Evolutionary conservation across 1,140 invertebrate species (phyloP), one percentile per base, ranked within the genome.

Genomic region (Penaeus vannamei): DNA sequence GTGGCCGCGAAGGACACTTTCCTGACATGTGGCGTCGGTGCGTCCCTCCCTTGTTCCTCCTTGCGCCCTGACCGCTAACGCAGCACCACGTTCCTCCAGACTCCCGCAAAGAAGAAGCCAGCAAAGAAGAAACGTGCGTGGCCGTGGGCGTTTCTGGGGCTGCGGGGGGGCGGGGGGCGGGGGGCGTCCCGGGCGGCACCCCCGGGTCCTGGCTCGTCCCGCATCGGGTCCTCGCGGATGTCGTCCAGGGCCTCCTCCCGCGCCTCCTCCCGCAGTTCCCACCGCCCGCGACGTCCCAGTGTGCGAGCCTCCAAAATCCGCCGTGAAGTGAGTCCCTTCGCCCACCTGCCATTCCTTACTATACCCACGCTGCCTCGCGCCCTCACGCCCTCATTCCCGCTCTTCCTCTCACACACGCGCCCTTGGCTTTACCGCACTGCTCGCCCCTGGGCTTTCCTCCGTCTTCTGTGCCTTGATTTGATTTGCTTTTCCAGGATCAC

Each of bases 101-200:
- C 83, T 69, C 83, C 83, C 23, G 60, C 82, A 29, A 84, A 84
- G 83, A 84, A 84, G 83, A 84, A 84, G 83, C 29, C 83, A 46
- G 12, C 83, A 8, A 84, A 84, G 83, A 84, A 84, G 83, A 84
- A 69, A 64, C 83, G 83, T 23, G 83, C 83, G 32, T 84, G 83
- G 83, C 83, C 83, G 20, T 84, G 83, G 83, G 83, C 83, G 42
- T n/a, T 84, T 22, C 64, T 84, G 83, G 83, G 83, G 10, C 62
- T 84, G 83, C 83, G 83, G 42, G 62, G 62, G 8, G 62, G 83
- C 17, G 62, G 83, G 29, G 61, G 83, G 32, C 61, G 62, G 83
- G 61, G 42, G 22, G 4, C 29, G 5, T 42, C 83, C 10, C 83
- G 42, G 32, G n/a, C 26, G 26, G 61, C 60, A 32, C 26, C 12